Conservation (phyloP, 2,113 vertebrate species). For the Hiodon tergisus region DNA sequence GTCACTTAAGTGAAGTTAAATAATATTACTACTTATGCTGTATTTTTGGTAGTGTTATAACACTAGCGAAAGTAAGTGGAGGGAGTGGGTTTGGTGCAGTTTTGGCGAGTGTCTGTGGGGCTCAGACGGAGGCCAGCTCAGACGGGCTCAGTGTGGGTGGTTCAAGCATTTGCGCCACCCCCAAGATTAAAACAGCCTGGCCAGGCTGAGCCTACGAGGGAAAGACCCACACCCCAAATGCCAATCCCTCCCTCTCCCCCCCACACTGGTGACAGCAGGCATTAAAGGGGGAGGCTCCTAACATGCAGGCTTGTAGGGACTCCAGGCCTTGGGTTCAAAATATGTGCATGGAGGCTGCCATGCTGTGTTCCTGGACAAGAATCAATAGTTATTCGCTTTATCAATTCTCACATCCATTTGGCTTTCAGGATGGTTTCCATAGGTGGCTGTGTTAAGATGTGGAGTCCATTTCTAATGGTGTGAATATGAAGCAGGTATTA, state of each 20-base stretch:
- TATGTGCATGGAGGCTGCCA: not conserved
- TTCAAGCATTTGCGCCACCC: slow-evolving; percentile 15
- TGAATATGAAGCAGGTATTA: too few relatives aligned
- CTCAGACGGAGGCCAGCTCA: slow-evolving; percentile 15
- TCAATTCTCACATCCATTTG: too few relatives aligned
- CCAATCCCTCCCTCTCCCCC: not conserved
- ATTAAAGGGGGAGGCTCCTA: not conserved
- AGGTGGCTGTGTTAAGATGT: not conserved
- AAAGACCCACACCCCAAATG: not conserved
- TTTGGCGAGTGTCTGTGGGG: not conserved
- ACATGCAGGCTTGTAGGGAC: not conserved
- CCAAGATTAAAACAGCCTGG: slow-evolving; percentile 11
- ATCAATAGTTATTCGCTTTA: not conserved
- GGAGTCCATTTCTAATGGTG: not conserved
- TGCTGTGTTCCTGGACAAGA: not conserved
- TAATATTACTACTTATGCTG: not conserved
- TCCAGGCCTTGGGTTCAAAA: not conserved
- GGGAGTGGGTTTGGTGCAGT: not conserved
- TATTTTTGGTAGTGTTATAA: not conserved
- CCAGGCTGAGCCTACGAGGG: not conserved
- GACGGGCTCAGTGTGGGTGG: slow-evolving; percentile 14
- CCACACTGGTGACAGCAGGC: slow-evolving; percentile 17
- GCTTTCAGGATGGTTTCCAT: not conserved
- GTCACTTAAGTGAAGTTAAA: too few relatives aligned
- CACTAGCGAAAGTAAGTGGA: not conserved